Evolutionary conservation across 2,797 vertebrate genomes (phyloP), one percentile per base, ranked within the genome.

Genomic region (Aeoliscus strigatus): DNA sequence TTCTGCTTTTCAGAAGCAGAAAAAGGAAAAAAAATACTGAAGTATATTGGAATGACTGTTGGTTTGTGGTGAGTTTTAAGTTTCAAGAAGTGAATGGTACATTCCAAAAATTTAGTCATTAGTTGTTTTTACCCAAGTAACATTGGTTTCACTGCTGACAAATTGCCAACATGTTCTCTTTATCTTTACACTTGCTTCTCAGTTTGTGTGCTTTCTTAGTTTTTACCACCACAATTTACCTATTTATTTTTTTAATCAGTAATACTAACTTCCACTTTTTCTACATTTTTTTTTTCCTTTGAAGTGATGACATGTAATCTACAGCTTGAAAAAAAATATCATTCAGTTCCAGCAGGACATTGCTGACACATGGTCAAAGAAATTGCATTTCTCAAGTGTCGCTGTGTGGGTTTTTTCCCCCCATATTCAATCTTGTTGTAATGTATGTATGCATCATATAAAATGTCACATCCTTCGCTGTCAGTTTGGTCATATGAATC

Each of bases 131-230:
- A 25, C 41, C 2, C 12, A 4, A 6, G 13, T 27, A 26, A 54
- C 46, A 66, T 54, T 70, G 32, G 53, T 39, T 45, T 61, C 15
- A 26, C 10, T 5, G 8, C 2, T 33, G 9, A 30, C n/a, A 27
- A 11, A 36, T 39, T 55, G 2, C 7, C 3, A 21, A 31, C 12
- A 11, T 38, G 37, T 39, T 61, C 11, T 33, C 0, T 25, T 38
- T n/a, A 27, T 30, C 12, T 27, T 38, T 16, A 25, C 10, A 17
- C 6, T 13, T 18, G 9, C 4, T 17, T 40, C 6, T 47, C 9
- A 10, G 1, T 15, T 32, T 40, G 26, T 38, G 12, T 41, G 10
- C 6, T 16, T 34, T 34, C 58, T 59, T 4, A 29, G 9, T 26
- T 57, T 15, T 25, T 25, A 31, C 9, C n/a, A 14, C 26, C 7